Conservation (phyloP, 2,888 invertebrate genomes). For the Endomychus coccineus region DNA sequence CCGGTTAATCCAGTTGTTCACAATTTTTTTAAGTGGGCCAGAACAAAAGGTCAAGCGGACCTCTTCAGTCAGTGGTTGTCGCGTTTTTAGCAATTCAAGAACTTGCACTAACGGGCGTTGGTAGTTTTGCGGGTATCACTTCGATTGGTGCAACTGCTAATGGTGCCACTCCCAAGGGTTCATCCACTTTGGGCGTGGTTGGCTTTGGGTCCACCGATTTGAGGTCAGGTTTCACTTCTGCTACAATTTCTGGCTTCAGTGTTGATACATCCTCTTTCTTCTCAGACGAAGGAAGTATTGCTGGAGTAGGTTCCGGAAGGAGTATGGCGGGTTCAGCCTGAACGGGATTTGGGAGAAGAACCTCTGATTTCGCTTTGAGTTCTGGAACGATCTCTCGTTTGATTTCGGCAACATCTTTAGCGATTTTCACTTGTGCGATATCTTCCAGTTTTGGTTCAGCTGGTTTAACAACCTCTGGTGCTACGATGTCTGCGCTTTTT, state of each 20-base stretch:
- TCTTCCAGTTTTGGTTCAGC: conserved; percentile 17
- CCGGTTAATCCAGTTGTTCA: conserved; percentile 37
- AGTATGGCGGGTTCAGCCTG: conserved; percentile 21
- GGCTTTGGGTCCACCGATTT: conserved; percentile 4
- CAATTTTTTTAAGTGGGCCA: conserved; percentile 31
- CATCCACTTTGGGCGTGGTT: conserved; percentile 16
- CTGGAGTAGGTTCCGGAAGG: conserved; percentile 35
- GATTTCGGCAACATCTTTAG: not conserved
- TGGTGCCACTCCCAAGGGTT: conserved; percentile 20
- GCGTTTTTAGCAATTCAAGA: conserved; percentile 29
- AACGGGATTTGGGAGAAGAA: not conserved
- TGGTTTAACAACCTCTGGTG: conserved; percentile 8
- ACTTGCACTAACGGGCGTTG: conserved; percentile 32
- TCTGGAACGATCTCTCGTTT: conserved; percentile 15
- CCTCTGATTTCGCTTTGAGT: conserved; percentile 7
- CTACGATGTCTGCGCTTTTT: conserved; percentile 6
- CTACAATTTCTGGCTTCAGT: conserved; percentile 22
- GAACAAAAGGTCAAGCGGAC: conserved; percentile 40
- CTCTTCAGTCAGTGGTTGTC: conserved; percentile 28
- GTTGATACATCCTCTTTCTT: not conserved
- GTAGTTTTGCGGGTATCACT: conserved; percentile 26
- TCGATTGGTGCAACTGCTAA: conserved; percentile 17
- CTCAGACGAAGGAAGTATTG: conserved; percentile 29
- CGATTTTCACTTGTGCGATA: conserved; percentile 5
- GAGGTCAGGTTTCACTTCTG: conserved; percentile 40